Evolutionary conservation across 2,888 invertebrate species (phyloP).

Genomic region (Entomobrya proxima): DNA sequence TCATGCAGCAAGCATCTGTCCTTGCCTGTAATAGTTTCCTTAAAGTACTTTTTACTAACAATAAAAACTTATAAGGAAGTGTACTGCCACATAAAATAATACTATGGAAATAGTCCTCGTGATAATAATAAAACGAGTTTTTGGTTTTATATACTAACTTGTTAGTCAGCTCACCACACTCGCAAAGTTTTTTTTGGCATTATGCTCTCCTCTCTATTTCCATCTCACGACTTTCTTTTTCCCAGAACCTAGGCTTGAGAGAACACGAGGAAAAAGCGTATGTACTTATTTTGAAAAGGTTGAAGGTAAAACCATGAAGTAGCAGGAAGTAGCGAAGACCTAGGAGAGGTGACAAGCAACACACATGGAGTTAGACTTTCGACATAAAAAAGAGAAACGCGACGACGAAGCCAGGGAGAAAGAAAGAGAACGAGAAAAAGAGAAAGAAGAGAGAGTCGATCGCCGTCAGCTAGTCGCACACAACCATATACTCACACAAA

Average conservation of each 20-base stretch:
- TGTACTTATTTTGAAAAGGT: slow-evolving; percentile 61
- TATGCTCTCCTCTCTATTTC: background rate
- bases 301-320: slow-evolving; percentile 66
- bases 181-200: background rate
- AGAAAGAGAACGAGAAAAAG: background rate
- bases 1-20: background rate
- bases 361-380: too few species aligned
- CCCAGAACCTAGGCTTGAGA: slow-evolving; percentile 8
- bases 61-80: background rate
- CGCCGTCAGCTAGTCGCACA: background rate
- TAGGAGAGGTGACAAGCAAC: slow-evolving; percentile 65
- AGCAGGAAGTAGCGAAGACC: slow-evolving; percentile 56
- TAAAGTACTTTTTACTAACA: background rate
- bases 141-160: slow-evolving; percentile 9
- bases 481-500: background rate
- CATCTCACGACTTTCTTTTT: background rate
- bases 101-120: background rate
- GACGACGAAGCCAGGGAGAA: background rate
- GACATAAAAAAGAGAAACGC: background rate
- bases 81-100: background rate
- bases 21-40: too few species aligned
- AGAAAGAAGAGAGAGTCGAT: slow-evolving; percentile 23
- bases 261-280: slow-evolving; percentile 13
- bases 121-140: slow-evolving; percentile 15
- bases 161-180: slow-evolving; percentile 10